Percentiles rank a stretch among this genome's conserved stretches.
These are phyloP conservation scores for Pelagia noctiluca DNA, from an alignment of 30 jellyfish, hydroid and myxozoan species.

Conservation along the genomic window DNA sequence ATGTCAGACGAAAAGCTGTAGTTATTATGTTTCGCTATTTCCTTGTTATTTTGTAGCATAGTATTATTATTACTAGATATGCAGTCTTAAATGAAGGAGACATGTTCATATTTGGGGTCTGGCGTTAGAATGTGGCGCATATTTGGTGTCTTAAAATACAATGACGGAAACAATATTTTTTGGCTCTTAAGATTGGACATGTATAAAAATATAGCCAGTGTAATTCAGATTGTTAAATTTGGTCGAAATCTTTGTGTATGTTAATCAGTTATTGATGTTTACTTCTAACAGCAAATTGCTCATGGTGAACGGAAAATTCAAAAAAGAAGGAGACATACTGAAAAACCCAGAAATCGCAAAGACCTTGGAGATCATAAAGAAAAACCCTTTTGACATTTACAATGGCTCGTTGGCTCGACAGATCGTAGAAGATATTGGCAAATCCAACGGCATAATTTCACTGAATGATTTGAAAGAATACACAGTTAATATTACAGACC, in stretches of 20 bases:
- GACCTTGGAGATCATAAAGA: slow-evolving; percentile 60
- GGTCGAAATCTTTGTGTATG: background rate
- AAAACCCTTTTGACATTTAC: slow-evolving; percentile 62
- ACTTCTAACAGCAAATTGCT: slow-evolving; percentile 50
- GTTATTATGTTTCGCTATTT: no score
- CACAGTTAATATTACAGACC: slow-evolving; percentile 32
- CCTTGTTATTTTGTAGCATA: no score
- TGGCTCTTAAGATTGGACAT: no score
- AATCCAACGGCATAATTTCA: slow-evolving; percentile 49
- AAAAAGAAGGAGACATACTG: slow-evolving; percentile 71
- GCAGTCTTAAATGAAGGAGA: no score
- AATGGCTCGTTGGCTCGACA: slow-evolving; percentile 77
- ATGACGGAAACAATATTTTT: no score
- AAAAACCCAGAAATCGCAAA: slow-evolving; percentile 65
- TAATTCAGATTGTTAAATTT: no score
- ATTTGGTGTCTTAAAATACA: no score
- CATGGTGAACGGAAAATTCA: slow-evolving; percentile 59
- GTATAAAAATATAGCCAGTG: no score
- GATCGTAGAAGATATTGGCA: slow-evolving; percentile 62
- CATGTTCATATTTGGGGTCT: no score
- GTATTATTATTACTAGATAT: no score
- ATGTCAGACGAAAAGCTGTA: no score
- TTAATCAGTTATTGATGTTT: background rate
- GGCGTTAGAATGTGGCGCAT: no score
- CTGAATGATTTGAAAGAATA: slow-evolving; percentile 63